Conservation (phyloP, 1,140 invertebrate species). For the Eubasilissa regina region DNA sequence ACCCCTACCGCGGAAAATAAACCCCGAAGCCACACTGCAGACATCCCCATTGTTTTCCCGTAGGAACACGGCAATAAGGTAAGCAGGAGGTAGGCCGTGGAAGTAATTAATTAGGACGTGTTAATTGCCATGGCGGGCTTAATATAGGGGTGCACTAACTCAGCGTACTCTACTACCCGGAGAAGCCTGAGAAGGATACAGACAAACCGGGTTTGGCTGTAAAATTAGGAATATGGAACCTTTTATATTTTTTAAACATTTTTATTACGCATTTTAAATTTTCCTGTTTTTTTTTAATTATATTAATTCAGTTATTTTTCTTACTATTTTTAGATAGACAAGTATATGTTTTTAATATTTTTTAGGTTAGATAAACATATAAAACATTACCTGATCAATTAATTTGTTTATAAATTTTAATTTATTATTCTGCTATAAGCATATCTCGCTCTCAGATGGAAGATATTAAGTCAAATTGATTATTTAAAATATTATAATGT, state of each 20-base stretch:
- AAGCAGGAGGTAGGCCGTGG: constrained; percentile 44
- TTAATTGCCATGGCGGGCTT: constrained; percentile 57
- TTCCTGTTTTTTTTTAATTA: no score
- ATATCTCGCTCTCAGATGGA: no score
- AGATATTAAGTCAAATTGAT: no score
- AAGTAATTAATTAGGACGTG: constrained; percentile 60
- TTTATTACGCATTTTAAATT: neutral
- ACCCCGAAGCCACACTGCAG: constrained; percentile 25
- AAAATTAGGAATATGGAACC: neutral
- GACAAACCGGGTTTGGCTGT: constrained; percentile 34
- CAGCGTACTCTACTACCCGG: neutral
- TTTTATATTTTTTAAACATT: constrained; percentile 14
- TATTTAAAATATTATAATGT: no score
- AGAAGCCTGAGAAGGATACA: constrained; percentile 36
- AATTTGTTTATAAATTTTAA: no score
- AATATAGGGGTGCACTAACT: constrained; percentile 49
- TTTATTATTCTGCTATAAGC: no score
- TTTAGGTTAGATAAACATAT: no score
- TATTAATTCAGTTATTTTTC: no score
- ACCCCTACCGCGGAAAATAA: constrained; percentile 23
- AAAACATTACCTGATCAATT: no score
- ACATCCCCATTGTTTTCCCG: constrained; percentile 51
- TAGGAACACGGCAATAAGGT: constrained; percentile 57
- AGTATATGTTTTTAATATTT: no score
- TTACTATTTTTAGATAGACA: no score